Evolutionary conservation across 2,797 vertebrate species (phyloP), one percentile per base, ranked within the genome.

Genomic region (Psittacula derbiana): DNA sequence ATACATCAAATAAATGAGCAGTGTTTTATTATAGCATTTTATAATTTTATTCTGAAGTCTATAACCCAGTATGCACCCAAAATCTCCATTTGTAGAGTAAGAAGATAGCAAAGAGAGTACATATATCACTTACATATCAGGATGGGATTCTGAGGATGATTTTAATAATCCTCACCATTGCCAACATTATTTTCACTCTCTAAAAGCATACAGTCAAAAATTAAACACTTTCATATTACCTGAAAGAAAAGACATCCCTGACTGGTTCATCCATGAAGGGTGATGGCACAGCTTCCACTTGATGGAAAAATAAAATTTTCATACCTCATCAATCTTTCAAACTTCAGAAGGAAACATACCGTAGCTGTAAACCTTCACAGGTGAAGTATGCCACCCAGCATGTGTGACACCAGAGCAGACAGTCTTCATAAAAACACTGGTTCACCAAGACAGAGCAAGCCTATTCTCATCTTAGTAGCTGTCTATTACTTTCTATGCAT

Each of bases 171-270:
- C 23, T 80, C 46, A 49, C 25, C 31, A 27, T 10, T 62, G 33
- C 10, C 15, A 66, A 61, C 19, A 25, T 81, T 47, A 88, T 86
- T 92, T 92, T 74, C 30, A 43, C 31, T 55, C 20, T 92, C 25
- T 88, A 60, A 90, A 94, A 74, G 46, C 43, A 80, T 36, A 57
- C 16, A 23, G 28, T 93, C 72, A 95, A 92, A 94, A 90, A 78
- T 92, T 78, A 78, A 92, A 74, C 28, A 64, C 28, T 80, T 80
- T 52, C 20, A 24, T 88, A 82, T 65, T 71, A 74, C 40, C 23
- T 61, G 61, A 74, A 91, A 61, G 12, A 87, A 71, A 87, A 79
- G 12, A 5, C 18, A 46, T 61, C 15, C 9, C 6, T 33, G 49
- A 49, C 30, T 89, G 23, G 44, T 90, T 91, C 69, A 57, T 76